Evolutionary conservation across 2,113 vertebrate genomes (phyloP), one percentile per base, ranked within the genome.

Genomic region (Pristiophorus japonicus): DNA sequence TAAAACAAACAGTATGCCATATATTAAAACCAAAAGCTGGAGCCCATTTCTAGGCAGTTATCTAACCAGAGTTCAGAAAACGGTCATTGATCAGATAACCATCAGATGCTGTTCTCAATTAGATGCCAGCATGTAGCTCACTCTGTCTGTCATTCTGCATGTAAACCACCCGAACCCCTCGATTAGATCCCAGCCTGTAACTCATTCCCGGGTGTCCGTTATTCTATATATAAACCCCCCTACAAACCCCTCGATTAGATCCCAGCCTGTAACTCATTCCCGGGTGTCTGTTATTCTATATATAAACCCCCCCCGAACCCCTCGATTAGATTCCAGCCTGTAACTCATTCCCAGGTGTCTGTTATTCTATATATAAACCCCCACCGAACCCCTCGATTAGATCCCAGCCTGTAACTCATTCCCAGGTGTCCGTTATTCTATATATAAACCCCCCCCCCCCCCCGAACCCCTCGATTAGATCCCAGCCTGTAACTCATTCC

Each of bases 1-100:
- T 63, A 92, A 92, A 92, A 92, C 88, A 92, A 92, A 63, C 59
- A 63, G 34, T 92, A 92, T 92, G 88, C 88, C 88, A 92, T 92
- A 63, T 92, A 63, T 63, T 92, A 62, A 92, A 92, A 92, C 88
- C 88, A 92, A 92, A 88, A 92, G 88, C 88, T 92, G 88, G 12
- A 92, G 88, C 88, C 88, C 88, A 92, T 92, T 63, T 92, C 59
- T 20, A 63, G 55, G 55, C 88, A 63, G 55, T 91, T 91, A 63
- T 91, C 59, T 63, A 81, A n/a, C 88, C 59, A 92, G 88, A 92
- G 88, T 92, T 92, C 88, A 92, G 88, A 65, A 92, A 65, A 92
- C 59, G 88, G 59, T 38, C 88, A 92, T 63, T 38, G 59, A 65
- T 92, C 59, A 63, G 88, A 92, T 92, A 92, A 92, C 59, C 12